Conservation (phyloP, 2,113 vertebrate genomes). For the Daboia siamensis region DNA sequence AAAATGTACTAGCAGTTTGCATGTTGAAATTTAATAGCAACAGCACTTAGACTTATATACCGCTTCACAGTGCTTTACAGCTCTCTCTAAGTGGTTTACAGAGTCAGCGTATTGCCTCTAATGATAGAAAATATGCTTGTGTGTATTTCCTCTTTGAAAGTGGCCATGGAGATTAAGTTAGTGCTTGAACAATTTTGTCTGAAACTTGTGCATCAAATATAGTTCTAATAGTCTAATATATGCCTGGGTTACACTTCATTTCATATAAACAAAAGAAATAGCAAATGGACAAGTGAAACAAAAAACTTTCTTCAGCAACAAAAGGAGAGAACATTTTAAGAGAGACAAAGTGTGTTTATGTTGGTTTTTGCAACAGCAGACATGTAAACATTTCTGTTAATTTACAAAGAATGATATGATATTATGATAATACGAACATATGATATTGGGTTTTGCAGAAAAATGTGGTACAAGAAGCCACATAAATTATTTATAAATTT, state of each 20-base stretch:
- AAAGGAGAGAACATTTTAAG: not conserved
- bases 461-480: not conserved
- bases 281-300: not conserved
- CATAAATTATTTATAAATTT: not conserved
- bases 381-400: not conserved
- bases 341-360: not conserved
- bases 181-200: not conserved
- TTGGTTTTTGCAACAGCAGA: not conserved
- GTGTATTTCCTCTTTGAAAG: not conserved
- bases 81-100: too few relatives aligned
- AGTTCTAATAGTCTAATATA: not conserved
- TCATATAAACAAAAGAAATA: not conserved
- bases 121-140: not conserved
- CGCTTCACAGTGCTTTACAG: too few relatives aligned
- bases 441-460: not conserved
- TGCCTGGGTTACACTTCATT: not conserved
- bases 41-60: too few relatives aligned
- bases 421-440: not conserved
- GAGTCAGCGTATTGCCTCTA: too few relatives aligned
- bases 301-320: not conserved
- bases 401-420: not conserved
- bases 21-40: not conserved
- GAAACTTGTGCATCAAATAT: not conserved
- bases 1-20: not conserved
- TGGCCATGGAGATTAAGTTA: not conserved